Percentiles rank a stretch among this genome's conserved stretches.
These are phyloP conservation scores for Cinclus mexicanus DNA, from an alignment of 2,113 vertebrate genomes.

Conservation along the genomic window DNA sequence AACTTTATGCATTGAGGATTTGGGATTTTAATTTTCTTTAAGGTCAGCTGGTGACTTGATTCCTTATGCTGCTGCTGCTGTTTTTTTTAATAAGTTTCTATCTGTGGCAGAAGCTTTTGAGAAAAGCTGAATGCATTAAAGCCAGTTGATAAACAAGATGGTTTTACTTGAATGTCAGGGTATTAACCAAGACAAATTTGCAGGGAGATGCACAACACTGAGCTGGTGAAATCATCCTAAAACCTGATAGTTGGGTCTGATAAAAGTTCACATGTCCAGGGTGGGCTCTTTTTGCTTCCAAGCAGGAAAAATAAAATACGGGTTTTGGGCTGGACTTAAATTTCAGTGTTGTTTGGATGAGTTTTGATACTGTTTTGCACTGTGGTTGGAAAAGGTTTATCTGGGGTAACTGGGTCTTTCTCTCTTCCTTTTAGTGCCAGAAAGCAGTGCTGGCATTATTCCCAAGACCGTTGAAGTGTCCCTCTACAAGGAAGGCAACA, in stretches of 20 bases:
- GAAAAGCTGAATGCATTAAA: slow-evolving; percentile 26
- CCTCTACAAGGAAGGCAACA: slow-evolving; percentile 94
- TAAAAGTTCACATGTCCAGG: accelerated
- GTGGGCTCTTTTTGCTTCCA: neutral
- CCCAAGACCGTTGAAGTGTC: slow-evolving; percentile 93
- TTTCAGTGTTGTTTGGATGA: neutral
- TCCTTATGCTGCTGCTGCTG: neutral
- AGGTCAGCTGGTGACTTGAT: slow-evolving; percentile 33
- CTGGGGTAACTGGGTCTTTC: neutral
- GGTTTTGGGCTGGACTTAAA: neutral
- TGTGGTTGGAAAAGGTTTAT: neutral
- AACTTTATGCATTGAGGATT: slow-evolving; percentile 44
- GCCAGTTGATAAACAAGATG: slow-evolving; percentile 7
- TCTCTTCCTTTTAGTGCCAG: slow-evolving; percentile 78
- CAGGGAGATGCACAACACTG: neutral
- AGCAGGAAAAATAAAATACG: neutral
- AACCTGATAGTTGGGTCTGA: neutral
- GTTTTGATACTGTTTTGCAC: neutral
- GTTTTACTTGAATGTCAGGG: slow-evolving; percentile 47
- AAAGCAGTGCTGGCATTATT: slow-evolving; percentile 83
- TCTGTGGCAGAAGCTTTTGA: slow-evolving; percentile 27
- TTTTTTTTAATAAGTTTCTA: slow-evolving; percentile 2
- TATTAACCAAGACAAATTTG: slow-evolving; percentile 31
- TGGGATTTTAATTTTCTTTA: slow-evolving; percentile 62
- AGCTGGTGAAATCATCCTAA: neutral